phyloP scores from a whole-genome alignment of 2,888 invertebrate species.

The Ornithoptera alexandrae region DNA sequence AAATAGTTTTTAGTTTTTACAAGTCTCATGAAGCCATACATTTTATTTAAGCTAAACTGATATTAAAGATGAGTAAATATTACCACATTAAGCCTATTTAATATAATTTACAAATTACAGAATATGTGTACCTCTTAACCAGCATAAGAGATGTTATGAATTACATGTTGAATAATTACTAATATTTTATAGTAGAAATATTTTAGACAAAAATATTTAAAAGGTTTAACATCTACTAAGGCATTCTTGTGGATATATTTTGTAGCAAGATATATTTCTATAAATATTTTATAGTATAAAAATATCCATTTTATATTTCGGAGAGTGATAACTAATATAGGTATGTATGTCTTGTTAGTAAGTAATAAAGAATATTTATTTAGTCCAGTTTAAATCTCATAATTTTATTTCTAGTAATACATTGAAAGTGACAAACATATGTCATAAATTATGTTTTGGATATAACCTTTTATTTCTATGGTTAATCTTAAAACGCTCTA shows the following conservation, averaged over 20 bases:
- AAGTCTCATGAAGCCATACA: conserved; percentile 27
- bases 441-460: background rate
- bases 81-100: conserved; percentile 24
- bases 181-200: conserved; percentile 39
- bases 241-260: conserved; percentile 50
- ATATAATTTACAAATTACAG: conserved; percentile 66
- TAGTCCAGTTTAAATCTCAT: background rate
- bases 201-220: conserved; percentile 30
- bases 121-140: conserved; percentile 76
- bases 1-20: conserved; percentile 22
- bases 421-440: background rate
- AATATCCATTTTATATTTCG: background rate
- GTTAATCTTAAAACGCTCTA: background rate
- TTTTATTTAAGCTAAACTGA: conserved; percentile 34
- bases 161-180: conserved; percentile 31
- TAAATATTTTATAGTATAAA: background rate
- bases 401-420: background rate
- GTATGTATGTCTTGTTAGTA: too few relatives aligned
- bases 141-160: conserved; percentile 55
- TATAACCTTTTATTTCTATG: background rate
- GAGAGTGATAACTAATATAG: background rate
- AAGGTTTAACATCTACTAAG: conserved; percentile 44
- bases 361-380: background rate
- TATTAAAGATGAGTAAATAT: conserved; percentile 31
- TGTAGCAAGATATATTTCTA: conserved; percentile 25